Conservation (phyloP, 2,113 vertebrate genomes). For the Phainopepla nitens region DNA sequence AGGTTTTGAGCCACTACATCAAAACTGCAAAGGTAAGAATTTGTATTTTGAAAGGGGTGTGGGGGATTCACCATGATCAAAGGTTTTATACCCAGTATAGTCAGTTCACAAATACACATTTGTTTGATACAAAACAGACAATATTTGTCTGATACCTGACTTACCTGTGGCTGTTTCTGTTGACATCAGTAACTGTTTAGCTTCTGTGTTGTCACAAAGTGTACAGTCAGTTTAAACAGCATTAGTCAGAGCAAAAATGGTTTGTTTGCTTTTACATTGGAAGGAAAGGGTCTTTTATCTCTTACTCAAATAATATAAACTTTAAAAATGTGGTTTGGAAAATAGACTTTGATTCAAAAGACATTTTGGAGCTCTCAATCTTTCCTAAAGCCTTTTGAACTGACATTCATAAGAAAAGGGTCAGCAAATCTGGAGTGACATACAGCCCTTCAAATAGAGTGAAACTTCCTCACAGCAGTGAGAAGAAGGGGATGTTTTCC, state of each 20-base stretch:
- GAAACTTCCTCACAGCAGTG: neutral
- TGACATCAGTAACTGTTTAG: neutral
- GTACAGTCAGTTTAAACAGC: neutral
- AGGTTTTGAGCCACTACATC: slow-evolving; percentile 97
- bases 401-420: neutral
- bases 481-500: neutral
- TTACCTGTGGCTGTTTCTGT: neutral
- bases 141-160: slow-evolving; percentile 1
- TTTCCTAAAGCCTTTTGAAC: neutral
- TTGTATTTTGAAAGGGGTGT: neutral
- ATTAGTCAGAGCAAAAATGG: neutral
- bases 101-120: neutral
- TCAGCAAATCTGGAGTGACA: neutral
- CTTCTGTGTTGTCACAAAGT: neutral
- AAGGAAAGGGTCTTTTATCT: neutral
- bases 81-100: neutral
- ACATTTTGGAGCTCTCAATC: neutral
- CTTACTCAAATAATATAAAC: neutral
- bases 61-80: neutral
- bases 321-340: neutral
- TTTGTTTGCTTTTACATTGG: neutral
- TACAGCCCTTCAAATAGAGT: neutral
- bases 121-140: neutral
- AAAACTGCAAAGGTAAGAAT: slow-evolving; percentile 94
- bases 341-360: neutral